phyloP scores from a whole-genome alignment of 1,140 invertebrate genomes.

The Berghia stephanieae region DNA sequence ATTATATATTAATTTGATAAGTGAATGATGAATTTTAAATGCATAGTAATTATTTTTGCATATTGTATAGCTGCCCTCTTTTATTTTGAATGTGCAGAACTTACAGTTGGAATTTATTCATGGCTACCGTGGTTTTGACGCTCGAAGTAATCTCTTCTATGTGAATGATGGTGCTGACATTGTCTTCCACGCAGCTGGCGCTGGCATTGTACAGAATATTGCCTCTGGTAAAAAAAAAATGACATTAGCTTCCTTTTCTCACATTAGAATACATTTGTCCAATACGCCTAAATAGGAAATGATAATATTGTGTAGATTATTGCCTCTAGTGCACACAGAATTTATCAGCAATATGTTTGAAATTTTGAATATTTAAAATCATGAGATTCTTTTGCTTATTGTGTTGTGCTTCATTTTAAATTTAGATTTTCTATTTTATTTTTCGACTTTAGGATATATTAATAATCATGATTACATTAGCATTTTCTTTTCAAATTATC shows the following conservation, averaged over 20 bases:
- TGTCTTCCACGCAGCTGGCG: constrained; percentile 67
- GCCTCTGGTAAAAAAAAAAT: constrained; percentile 60
- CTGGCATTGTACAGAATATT: constrained; percentile 66
- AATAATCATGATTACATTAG: no score
- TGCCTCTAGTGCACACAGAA: no score
- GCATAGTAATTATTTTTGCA: neutral
- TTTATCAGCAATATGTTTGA: neutral
- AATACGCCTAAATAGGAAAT: no score
- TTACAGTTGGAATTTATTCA: constrained; percentile 64
- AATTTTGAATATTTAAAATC: no score
- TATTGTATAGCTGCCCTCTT: neutral
- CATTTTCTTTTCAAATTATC: no score
- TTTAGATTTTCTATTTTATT: no score
- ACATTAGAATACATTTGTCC: no score
- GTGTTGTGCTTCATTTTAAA: no score
- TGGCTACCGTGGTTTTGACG: constrained; percentile 68
- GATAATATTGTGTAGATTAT: no score
- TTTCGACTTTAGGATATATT: no score
- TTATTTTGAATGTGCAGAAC: constrained; percentile 46
- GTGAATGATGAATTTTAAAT: neutral
- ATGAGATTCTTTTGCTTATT: no score
- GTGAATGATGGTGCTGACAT: constrained; percentile 65
- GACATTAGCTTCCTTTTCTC: no score
- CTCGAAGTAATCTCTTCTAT: constrained; percentile 65
- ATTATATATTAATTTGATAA: neutral